Evolutionary conservation across 1,140 invertebrate genomes (phyloP).

Genomic region (Drosophila sulfurigaster): DNA sequence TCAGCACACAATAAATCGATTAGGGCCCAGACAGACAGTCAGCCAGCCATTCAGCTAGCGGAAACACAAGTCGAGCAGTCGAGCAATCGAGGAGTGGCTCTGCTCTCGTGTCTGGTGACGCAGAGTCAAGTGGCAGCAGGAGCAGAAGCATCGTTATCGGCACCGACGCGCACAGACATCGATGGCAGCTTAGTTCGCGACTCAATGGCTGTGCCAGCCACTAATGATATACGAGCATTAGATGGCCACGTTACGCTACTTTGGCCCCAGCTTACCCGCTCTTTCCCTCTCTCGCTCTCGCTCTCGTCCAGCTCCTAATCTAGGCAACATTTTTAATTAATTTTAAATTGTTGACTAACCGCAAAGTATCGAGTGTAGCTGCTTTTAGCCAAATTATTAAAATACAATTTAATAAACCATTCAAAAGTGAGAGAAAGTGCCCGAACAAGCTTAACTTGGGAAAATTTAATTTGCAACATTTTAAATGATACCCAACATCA

Average conservation of each 20-base stretch:
- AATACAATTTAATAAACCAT: constrained; percentile 25
- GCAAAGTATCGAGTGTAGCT: background rate
- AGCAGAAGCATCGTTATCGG: constrained; percentile 57
- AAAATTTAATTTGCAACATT: constrained; percentile 27
- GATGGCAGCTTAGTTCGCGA: constrained; percentile 40
- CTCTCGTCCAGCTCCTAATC: background rate
- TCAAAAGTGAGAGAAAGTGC: background rate
- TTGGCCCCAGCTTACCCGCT: background rate
- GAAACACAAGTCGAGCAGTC: background rate
- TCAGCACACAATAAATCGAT: constrained; percentile 72
- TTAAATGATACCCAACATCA: constrained; percentile 1
- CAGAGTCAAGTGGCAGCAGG: constrained; percentile 46
- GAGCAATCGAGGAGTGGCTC: background rate
- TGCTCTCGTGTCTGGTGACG: constrained; percentile 40
- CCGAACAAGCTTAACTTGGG: background rate
- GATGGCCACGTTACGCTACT: constrained; percentile 20
- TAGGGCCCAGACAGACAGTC: constrained; percentile 31
- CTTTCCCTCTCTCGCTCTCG: too few species aligned
- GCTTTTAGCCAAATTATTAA: constrained; percentile 11
- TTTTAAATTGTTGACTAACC: constrained; percentile 43
- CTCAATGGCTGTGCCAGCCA: constrained; percentile 12
- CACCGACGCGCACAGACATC: constrained; percentile 34
- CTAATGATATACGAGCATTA: constrained; percentile 41
- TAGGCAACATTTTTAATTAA: constrained; percentile 44
- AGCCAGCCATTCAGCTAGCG: background rate